These are phyloP conservation scores for Folsomia manolachei DNA, from an alignment of 2,888 invertebrate genomes.

Conservation along the genomic window DNA sequence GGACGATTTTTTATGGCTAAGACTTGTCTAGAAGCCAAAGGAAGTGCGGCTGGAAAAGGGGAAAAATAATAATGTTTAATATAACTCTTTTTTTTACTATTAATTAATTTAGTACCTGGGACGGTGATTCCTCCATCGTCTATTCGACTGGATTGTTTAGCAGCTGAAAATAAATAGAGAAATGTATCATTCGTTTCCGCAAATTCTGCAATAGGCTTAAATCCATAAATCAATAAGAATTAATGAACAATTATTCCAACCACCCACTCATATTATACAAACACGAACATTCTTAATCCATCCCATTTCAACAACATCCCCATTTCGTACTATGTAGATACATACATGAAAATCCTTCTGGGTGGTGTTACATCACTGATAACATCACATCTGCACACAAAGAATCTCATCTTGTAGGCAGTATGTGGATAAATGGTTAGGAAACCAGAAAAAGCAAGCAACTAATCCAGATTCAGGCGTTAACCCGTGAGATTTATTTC, in stretches of 20 bases:
- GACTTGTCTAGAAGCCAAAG: constrained; percentile 32
- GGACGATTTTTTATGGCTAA: constrained; percentile 41
- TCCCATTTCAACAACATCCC: not conserved
- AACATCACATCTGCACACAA: no score
- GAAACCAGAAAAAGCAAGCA: not conserved
- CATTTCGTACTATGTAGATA: no score
- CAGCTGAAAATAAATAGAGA: no score
- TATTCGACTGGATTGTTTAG: no score
- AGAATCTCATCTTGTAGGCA: no score
- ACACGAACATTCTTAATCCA: not conserved
- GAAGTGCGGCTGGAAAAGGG: constrained; percentile 38
- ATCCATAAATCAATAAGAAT: not conserved
- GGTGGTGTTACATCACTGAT: no score
- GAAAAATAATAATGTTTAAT: no score
- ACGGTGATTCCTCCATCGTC: no score
- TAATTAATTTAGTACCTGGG: constrained; percentile 40
- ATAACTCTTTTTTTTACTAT: no score
- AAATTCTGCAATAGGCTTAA: no score
- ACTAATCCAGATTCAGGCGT: not conserved
- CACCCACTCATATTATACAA: not conserved
- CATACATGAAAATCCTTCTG: no score
- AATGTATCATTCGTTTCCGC: no score
- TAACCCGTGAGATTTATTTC: not conserved
- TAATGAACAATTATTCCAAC: not conserved
- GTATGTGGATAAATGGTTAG: not conserved